Evolutionary conservation across 2,888 invertebrate species (phyloP), one percentile per base, ranked within the genome.

Genomic region (Beris chalybata): DNA sequence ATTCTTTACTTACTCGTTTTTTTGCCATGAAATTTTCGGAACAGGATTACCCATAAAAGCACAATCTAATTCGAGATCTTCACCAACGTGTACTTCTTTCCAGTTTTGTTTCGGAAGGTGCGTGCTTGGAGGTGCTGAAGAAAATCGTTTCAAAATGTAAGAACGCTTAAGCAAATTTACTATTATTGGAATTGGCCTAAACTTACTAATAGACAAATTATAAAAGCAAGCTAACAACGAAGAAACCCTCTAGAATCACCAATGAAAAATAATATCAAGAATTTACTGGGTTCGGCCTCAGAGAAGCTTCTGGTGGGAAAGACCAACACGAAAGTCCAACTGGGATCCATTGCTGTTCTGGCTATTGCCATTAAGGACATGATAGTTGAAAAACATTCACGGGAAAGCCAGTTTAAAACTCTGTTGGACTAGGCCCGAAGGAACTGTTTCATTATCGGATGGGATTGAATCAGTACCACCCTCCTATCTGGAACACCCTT

Each of bases 21-120:
- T 70, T 4, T 50, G 65, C 73, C 73, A 73, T n/a, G 54, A 45
- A 44, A 71, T 61, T 32, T 44, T 57, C 9, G 72, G 71, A 6
- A 45, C 7, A 12, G 73, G 73, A 69, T 68, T 71, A 13, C 70
- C 73, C 29, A 63, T 22, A 13, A 72, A 58, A 43, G 48, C 38
- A 50, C 73, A 73, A 29, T 71, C 64, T 6, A 73, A 54, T 45
- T 53, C 57, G 5, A 72, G 22, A 22, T 68, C 65, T 12, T 70
- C 70, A 44, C 69, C 68, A 54, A 61, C 57, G 13, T 52, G 52
- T 29, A 69, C 22, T 58, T 68, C 64, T 11, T 71, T 57, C 65
- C 65, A 67, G 31, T 64, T 67, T 48, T 67, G 67, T 22, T 70
- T 68, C 4, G 66, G 32, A 7, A 64, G 31, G n/a, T 57, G 52